Evolutionary conservation across 2,113 vertebrate species (phyloP).

Genomic region (Albula goreensis): DNA sequence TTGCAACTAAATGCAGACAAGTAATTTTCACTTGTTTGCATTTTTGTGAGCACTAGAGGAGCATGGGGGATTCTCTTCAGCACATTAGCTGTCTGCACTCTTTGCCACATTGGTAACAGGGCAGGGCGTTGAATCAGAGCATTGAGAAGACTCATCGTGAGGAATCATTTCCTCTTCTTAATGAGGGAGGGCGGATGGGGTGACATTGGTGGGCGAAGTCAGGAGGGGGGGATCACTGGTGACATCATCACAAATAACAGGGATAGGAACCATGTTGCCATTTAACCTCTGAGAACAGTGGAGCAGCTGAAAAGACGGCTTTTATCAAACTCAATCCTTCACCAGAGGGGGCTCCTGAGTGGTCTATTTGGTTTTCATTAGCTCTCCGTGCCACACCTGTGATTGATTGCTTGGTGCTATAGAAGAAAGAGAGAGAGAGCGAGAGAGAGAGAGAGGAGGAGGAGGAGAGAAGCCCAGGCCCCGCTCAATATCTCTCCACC

Average conservation of each 20-base stretch:
- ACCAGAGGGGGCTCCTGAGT: not conserved
- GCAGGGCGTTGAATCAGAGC: not conserved
- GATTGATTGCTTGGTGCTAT: not conserved
- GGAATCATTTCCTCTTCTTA: not conserved
- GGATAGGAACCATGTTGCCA: not conserved
- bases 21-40: not conserved
- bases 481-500: slow-evolving; percentile 7
- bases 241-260: not conserved
- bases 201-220: not conserved
- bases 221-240: not conserved
- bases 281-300: slow-evolving; percentile 17
- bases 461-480: not conserved
- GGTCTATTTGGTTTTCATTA: slow-evolving; percentile 17
- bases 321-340: not conserved
- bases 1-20: not conserved
- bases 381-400: not conserved
- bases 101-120: not conserved
- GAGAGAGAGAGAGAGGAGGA: too few species aligned
- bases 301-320: not conserved
- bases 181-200: not conserved
- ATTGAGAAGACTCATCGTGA: not conserved
- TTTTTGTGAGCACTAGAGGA: too few species aligned
- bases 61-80: not conserved
- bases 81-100: not conserved
- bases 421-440: not conserved